These are phyloP conservation scores for Clepsis dumicolana DNA, from an alignment of 2,888 invertebrate genomes.

Conservation along the genomic window DNA sequence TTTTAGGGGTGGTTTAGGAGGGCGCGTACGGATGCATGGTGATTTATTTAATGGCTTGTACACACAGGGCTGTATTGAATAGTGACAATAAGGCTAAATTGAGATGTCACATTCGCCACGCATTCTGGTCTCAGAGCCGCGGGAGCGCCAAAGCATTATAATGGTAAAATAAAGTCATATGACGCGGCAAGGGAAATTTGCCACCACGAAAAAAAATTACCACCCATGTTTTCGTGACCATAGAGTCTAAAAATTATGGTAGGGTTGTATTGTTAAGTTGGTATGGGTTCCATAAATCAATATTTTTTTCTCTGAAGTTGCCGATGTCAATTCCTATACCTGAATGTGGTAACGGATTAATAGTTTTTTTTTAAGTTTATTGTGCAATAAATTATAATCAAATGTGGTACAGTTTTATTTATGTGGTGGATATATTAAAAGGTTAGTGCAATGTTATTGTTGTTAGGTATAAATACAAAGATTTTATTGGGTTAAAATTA, in stretches of 20 bases:
- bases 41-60: slow-evolving; percentile 45
- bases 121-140: slow-evolving; percentile 43
- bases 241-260: slow-evolving; percentile 1
- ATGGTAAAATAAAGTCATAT: slow-evolving; percentile 44
- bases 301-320: slow-evolving; percentile 42
- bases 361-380: slow-evolving; percentile 32
- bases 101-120: slow-evolving; percentile 48
- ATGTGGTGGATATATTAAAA: slow-evolving; percentile 8
- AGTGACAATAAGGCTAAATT: slow-evolving; percentile 48
- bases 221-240: neutral
- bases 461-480: neutral
- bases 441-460: neutral
- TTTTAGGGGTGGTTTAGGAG: slow-evolving; percentile 32
- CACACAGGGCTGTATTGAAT: slow-evolving; percentile 45
- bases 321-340: slow-evolving; percentile 44
- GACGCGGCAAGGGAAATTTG: slow-evolving; percentile 27
- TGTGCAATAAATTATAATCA: slow-evolving; percentile 43
- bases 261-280: slow-evolving; percentile 10
- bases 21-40: slow-evolving; percentile 43
- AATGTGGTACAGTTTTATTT: slow-evolving; percentile 41
- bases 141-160: slow-evolving; percentile 42
- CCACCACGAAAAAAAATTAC: neutral
- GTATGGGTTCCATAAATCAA: slow-evolving; percentile 41
- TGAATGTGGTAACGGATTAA: slow-evolving; percentile 44
- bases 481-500: neutral